Base-by-base conservation (phyloP, 2,888 invertebrate species). In the Pardosa pseudoannulata region DNA sequence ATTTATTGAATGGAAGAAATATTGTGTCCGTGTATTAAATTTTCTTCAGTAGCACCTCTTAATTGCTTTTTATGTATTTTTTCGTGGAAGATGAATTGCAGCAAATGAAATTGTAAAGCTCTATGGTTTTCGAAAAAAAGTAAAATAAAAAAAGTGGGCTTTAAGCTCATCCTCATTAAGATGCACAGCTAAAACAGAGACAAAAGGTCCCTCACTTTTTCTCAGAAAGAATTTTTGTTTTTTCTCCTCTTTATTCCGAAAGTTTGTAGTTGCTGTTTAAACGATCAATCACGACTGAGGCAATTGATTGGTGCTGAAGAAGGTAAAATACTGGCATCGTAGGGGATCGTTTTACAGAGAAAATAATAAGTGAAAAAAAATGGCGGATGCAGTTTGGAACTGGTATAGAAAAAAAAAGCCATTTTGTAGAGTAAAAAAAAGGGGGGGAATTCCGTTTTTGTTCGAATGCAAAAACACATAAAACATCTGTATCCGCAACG, bases 401-500 rank as follows among this genome's bases (percentile, higher is more conserved):
- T 2, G 1, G 41, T 46, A 81, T 74, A 68, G 70, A 81, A 67
- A 62, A 74, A 68, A 50, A 50, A 46, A n/a, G 50, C 11, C 28
- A 65, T 29, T 50, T 39, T 23, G 19, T 5, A 72, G 73, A 23
- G 19, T 31, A 31, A 13, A 28, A 31, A 75, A 75, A 82, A 82
- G 76, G 76, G 29, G 32, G 16, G 32, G 62, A 56, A 71, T 78
- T 46, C 71, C 13, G 36, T 46, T 83, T 78, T 76, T 65, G 41
- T 82, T 71, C 65, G 39, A 29, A 71, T 67, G 68, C 68, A 74
- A 67, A 81, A 76, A 71, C 62, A 83, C 65, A 78, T 67, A 29
- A 32, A 32, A 27, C 76, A 83, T 65, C 72, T 78, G 76, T 78
- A 71, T 70, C 75, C 31, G 65, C 72, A 41, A 67, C 13, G n/a